phyloP scores from a whole-genome alignment of 2,888 invertebrate species.

The Callyntrura sp. region DNA sequence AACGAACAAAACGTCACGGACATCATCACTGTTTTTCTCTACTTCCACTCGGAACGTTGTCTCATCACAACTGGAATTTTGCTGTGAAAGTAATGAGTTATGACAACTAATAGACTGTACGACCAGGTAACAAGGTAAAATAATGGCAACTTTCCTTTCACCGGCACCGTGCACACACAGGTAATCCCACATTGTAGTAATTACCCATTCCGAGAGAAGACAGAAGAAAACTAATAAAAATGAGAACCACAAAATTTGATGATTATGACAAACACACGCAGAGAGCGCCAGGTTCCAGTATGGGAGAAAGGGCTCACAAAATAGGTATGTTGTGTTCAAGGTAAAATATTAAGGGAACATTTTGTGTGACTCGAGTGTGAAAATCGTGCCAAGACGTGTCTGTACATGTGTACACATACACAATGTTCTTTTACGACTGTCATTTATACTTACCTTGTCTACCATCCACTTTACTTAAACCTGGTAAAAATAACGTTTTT shows the following conservation, averaged over 20 bases:
- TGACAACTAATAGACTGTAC: slow-evolving; percentile 6
- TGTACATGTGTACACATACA: slow-evolving; percentile 1
- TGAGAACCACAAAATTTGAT: slow-evolving; percentile 16
- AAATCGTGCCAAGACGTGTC: slow-evolving; percentile 14
- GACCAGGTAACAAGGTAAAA: background rate
- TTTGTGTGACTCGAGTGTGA: slow-evolving; percentile 37
- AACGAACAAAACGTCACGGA: slow-evolving; percentile 38
- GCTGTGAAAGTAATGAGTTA: background rate
- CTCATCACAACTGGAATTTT: slow-evolving; percentile 7
- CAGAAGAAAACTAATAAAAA: slow-evolving; percentile 31
- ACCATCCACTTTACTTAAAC: slow-evolving; percentile 42
- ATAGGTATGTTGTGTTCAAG: background rate
- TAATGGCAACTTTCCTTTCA: background rate
- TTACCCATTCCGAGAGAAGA: background rate
- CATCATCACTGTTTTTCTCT: slow-evolving; percentile 22
- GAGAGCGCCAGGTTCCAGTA: background rate
- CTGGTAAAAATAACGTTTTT: slow-evolving; percentile 19
- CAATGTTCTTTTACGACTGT: slow-evolving; percentile 24
- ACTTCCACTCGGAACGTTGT: too few relatives aligned
- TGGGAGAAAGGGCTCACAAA: background rate
- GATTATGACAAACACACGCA: slow-evolving; percentile 8
- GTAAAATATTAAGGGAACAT: slow-evolving; percentile 17
- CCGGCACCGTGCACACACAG: background rate
- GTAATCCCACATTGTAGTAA: slow-evolving; percentile 1
- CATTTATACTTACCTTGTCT: background rate